phyloP scores from a whole-genome alignment of 2,888 invertebrate species.

The Koerneria pararmatus region DNA sequence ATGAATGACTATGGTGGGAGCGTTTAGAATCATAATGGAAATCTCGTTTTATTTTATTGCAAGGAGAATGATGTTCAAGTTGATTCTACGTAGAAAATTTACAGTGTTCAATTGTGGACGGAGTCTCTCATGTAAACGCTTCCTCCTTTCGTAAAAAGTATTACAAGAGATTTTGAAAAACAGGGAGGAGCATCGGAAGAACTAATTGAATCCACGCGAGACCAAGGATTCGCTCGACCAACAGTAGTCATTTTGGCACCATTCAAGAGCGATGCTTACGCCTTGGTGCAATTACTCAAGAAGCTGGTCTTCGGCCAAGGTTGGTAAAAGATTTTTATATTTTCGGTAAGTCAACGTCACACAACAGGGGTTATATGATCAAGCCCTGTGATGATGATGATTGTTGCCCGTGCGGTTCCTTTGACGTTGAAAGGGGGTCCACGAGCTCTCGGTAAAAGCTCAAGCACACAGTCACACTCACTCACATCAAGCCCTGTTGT shows the following conservation, averaged over 20 bases:
- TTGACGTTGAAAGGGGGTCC: no score
- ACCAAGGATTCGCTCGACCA: slow-evolving; percentile 88
- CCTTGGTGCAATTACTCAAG: slow-evolving; percentile 59
- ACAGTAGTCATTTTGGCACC: slow-evolving; percentile 87
- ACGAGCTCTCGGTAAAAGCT: no score
- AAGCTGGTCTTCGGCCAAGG: slow-evolving; percentile 46
- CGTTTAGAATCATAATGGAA: no score
- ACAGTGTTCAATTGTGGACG: no score
- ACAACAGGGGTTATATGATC: not conserved
- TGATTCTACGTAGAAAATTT: slow-evolving; percentile 6
- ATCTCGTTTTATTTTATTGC: no score
- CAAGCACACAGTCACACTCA: no score
- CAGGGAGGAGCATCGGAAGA: slow-evolving; percentile 38
- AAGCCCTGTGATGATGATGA: no score
- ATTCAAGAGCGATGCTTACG: slow-evolving; percentile 79
- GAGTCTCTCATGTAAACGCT: no score
- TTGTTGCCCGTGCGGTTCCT: no score
- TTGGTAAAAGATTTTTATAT: slow-evolving; percentile 16
- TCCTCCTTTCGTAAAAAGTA: not conserved
- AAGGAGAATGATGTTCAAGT: no score
- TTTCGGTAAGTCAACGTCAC: not conserved
- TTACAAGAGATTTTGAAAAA: not conserved
- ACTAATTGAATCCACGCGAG: slow-evolving; percentile 68
- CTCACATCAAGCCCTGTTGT: no score
- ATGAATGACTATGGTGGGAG: no score